A percentile compares a stretch with the other conserved stretches of the same genome.
Evolutionary conservation across 2,888 invertebrate species (phyloP).

Genomic region (Baccha elongata): DNA sequence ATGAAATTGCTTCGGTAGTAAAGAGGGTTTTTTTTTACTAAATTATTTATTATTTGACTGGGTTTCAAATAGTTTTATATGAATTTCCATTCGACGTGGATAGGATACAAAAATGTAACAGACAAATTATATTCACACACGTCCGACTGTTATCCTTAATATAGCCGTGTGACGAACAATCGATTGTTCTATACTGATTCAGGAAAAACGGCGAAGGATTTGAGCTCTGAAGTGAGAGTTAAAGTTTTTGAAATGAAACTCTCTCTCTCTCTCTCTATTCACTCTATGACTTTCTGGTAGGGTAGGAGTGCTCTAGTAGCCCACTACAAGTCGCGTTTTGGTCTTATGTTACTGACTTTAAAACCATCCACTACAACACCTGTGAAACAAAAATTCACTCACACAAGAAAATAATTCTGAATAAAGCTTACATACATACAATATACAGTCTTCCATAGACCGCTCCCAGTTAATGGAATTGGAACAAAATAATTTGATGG

Average conservation of each 20-base stretch:
- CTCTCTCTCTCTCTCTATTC: constrained; percentile 3
- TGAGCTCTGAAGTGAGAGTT: constrained; percentile 23
- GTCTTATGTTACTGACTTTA: constrained; percentile 48
- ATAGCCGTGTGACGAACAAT: constrained; percentile 79
- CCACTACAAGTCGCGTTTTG: constrained; percentile 48
- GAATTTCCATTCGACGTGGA: constrained; percentile 13
- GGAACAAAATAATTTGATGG: constrained; percentile 42
- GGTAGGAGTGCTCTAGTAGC: not conserved
- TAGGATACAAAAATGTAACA: constrained; percentile 22
- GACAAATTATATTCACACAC: constrained; percentile 41
- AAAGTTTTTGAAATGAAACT: constrained; percentile 27
- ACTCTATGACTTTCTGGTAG: constrained; percentile 19
- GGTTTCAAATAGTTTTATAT: not conserved
- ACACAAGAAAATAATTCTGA: not conserved
- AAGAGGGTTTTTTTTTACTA: not conserved
- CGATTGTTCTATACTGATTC: constrained; percentile 81
- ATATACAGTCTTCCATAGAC: constrained; percentile 33
- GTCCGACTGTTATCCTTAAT: constrained; percentile 80
- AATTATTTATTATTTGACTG: not conserved
- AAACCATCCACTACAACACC: constrained; percentile 26
- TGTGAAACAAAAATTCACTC: constrained; percentile 6
- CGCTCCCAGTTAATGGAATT: constrained; percentile 67
- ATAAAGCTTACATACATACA: not conserved
- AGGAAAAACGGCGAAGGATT: constrained; percentile 50
- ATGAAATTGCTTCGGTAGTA: not conserved